Percentiles rank a stretch among this genome's conserved stretches.
Evolutionary conservation across 2,888 invertebrate genomes (phyloP).

Genomic region (Calephelis perditalis): DNA sequence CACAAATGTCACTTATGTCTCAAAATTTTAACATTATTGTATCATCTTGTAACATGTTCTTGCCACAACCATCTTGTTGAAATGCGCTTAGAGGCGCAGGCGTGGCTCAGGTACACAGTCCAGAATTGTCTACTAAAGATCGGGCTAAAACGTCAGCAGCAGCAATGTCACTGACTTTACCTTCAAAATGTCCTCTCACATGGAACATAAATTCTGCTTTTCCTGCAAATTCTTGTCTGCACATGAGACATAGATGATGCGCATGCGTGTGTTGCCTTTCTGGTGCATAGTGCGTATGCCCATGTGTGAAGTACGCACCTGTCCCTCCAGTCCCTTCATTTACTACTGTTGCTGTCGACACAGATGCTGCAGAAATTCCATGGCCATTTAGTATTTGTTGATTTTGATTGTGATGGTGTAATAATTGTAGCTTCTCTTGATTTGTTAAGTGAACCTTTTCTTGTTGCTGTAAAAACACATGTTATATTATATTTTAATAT

Average conservation of each 20-base stretch:
- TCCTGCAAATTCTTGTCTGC: slow-evolving; percentile 81
- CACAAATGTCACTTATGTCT: slow-evolving; percentile 37
- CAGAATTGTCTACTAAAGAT: slow-evolving; percentile 73
- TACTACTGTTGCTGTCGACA: slow-evolving; percentile 65
- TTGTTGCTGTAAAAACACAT: slow-evolving; percentile 51
- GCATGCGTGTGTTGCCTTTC: slow-evolving; percentile 69
- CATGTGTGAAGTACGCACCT: slow-evolving; percentile 65
- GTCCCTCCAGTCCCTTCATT: slow-evolving; percentile 53
- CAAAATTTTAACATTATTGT: slow-evolving; percentile 70
- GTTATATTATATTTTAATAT: neutral
- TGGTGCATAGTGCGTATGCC: slow-evolving; percentile 67
- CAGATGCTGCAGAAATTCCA: slow-evolving; percentile 62
- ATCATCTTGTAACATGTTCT: slow-evolving; percentile 64
- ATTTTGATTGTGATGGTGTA: slow-evolving; percentile 71
- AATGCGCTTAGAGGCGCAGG: slow-evolving; percentile 61
- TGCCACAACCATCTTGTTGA: slow-evolving; percentile 57
- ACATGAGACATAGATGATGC: slow-evolving; percentile 80
- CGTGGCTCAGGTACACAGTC: slow-evolving; percentile 75
- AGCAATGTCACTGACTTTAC: slow-evolving; percentile 71
- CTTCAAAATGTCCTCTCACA: slow-evolving; percentile 81
- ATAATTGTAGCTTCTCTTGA: slow-evolving; percentile 67
- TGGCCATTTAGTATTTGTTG: slow-evolving; percentile 70
- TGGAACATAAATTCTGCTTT: slow-evolving; percentile 85
- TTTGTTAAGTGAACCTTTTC: slow-evolving; percentile 70
- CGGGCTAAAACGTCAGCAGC: slow-evolving; percentile 73